Base-by-base conservation (phyloP, 1,140 invertebrate genomes). In the Psilanteris sp. region DNA sequence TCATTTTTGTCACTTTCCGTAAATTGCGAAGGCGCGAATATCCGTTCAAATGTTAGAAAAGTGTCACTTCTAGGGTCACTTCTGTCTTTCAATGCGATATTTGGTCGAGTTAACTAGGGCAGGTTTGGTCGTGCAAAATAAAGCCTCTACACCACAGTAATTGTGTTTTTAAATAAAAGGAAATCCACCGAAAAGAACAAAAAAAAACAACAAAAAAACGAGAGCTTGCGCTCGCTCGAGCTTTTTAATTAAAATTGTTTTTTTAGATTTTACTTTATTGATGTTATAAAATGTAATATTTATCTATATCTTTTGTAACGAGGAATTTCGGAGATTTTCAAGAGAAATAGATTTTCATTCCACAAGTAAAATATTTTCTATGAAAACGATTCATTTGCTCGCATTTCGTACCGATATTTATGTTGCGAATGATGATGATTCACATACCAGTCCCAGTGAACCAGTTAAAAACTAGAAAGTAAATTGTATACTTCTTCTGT, bases 181-280 rank as follows among this genome's bases (percentile, higher is more conserved):
- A n/a, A n/a, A n/a, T n/a, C n/a, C n/a, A n/a, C n/a, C n/a, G n/a
- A n/a, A n/a, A n/a, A n/a, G n/a, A n/a, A n/a, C n/a, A n/a, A n/a
- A n/a, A n/a, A n/a, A n/a, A n/a, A n/a, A n/a, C n/a, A n/a, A n/a
- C n/a, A n/a, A n/a, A n/a, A n/a, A n/a, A n/a, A n/a, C n/a, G n/a
- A n/a, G n/a, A n/a, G n/a, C n/a, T n/a, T n/a, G n/a, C n/a, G n/a
- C n/a, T n/a, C n/a, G n/a, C n/a, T n/a, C n/a, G n/a, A n/a, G 36
- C 27, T 10, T 52, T 64, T 64, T 43, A 64, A 64, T 64, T 64
- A 64, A 50, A 64, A 64, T 43, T 43, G 44, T 64, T 43, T 50
- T 43, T 6, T 3, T n/a, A 11, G 16, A 39, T 16, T 24, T 22
- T 39, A 29, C 57, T 48, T 48, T 50, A 62, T 64, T 13, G 43